Conservation (phyloP, 2,888 invertebrate species). For the Spilosoma lubricipeda region DNA sequence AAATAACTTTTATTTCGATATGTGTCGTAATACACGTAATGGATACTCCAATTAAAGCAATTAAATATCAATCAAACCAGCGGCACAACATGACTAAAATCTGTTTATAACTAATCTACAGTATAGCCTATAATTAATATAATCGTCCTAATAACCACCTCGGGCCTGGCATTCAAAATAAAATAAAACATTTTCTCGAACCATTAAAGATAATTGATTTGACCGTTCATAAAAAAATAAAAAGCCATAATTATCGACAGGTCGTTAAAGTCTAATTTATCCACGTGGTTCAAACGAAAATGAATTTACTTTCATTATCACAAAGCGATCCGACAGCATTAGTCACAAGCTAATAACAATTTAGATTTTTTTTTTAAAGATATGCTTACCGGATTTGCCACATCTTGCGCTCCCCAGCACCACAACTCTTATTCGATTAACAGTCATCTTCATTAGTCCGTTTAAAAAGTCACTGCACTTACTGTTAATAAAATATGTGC, state of each 20-base stretch:
- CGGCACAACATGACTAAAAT: constrained; percentile 53
- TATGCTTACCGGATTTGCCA: constrained; percentile 91
- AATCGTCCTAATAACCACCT: constrained; percentile 69
- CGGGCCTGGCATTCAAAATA: constrained; percentile 66
- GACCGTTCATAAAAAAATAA: constrained; percentile 55
- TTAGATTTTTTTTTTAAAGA: constrained; percentile 43
- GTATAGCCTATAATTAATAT: constrained; percentile 69
- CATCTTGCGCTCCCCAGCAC: constrained; percentile 91
- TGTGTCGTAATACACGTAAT: constrained; percentile 36
- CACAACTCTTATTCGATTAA: constrained; percentile 92
- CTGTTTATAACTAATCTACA: constrained; percentile 54
- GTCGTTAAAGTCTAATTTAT: constrained; percentile 61
- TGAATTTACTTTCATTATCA: constrained; percentile 47
- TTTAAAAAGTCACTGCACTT: constrained; percentile 64
- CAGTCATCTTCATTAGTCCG: constrained; percentile 89
- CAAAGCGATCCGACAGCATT: constrained; percentile 50
- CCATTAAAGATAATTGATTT: constrained; percentile 80
- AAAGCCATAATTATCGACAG: constrained; percentile 54
- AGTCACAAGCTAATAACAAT: constrained; percentile 55
- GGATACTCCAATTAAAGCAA: constrained; percentile 36
- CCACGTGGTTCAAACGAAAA: constrained; percentile 43
- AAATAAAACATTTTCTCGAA: constrained; percentile 67
- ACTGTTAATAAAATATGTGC: constrained; percentile 52
- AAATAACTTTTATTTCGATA: constrained; percentile 39
- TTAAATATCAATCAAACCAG: constrained; percentile 52